Conservation (phyloP, 2,888 invertebrate genomes). For the Xiphydria camelus region DNA sequence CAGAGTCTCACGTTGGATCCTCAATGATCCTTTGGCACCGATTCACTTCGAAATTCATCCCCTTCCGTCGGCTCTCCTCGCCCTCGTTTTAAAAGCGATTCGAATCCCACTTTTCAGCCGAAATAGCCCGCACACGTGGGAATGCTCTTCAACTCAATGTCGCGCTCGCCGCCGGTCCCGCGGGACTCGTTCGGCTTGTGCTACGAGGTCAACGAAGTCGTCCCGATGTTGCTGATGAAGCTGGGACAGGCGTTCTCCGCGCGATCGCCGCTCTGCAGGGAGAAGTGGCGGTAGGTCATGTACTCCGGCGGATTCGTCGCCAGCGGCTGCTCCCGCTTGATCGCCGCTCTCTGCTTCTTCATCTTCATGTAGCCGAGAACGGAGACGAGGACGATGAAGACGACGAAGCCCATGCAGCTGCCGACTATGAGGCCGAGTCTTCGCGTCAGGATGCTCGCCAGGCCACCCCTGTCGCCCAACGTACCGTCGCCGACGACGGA, state of each 20-base stretch:
- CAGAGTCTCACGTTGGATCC: too few relatives aligned
- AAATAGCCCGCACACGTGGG: constrained; percentile 38
- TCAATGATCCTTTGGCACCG: too few relatives aligned
- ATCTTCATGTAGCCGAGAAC: constrained; percentile 82
- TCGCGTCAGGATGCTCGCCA: constrained; percentile 77
- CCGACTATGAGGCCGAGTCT: constrained; percentile 84
- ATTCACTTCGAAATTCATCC: too few relatives aligned
- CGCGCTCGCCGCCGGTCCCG: constrained; percentile 38
- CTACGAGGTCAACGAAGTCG: too few relatives aligned
- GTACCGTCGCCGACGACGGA: constrained; percentile 61
- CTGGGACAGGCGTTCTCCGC: constrained; percentile 53
- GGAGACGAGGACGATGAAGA: constrained; percentile 83
- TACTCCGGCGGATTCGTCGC: constrained; percentile 72
- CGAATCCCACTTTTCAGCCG: too few relatives aligned
- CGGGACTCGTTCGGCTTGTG: too few relatives aligned
- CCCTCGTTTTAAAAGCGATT: too few relatives aligned
- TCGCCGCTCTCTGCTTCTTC: constrained; percentile 77
- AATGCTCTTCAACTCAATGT: constrained; percentile 48
- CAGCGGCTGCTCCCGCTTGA: constrained; percentile 70
- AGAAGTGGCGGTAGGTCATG: constrained; percentile 77
- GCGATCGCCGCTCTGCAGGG: constrained; percentile 68
- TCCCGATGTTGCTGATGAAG: constrained; percentile 52
- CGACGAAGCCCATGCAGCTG: constrained; percentile 82
- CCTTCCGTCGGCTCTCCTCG: too few relatives aligned
- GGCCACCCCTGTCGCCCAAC: constrained; percentile 60